These are phyloP conservation scores for Danio kyathit DNA, from an alignment of 2,797 vertebrate genomes.

Conservation along the genomic window DNA sequence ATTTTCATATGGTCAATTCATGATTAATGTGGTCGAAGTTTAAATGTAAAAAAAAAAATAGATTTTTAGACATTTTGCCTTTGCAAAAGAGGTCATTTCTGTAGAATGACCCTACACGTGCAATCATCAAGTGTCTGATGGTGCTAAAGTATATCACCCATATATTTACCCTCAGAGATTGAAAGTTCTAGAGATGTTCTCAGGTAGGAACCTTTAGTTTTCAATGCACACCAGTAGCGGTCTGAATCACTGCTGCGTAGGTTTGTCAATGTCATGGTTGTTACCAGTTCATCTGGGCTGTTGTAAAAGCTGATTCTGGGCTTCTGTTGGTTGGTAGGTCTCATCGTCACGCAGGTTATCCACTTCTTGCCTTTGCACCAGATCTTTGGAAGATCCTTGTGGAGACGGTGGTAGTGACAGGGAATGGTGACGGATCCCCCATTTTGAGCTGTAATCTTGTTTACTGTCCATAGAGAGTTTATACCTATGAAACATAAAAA, in stretches of 20 bases:
- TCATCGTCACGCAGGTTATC: constrained; percentile 21
- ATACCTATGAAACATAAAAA: constrained; percentile 21
- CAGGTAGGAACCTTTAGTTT: background rate
- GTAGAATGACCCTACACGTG: too few relatives aligned
- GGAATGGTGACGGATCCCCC: constrained; percentile 51
- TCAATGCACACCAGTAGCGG: constrained; percentile 60
- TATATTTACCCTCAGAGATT: constrained; percentile 47
- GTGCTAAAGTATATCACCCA: background rate
- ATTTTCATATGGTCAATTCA: too few relatives aligned
- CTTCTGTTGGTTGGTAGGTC: background rate
- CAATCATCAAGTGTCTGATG: background rate
- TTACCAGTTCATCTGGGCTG: constrained; percentile 51
- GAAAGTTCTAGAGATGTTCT: constrained; percentile 45
- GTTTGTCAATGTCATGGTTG: constrained; percentile 52
- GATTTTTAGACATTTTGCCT: too few relatives aligned
- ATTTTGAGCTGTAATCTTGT: constrained; percentile 26
- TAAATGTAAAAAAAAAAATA: too few relatives aligned
- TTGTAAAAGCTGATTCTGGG: constrained; percentile 44
- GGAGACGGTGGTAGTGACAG: constrained; percentile 54
- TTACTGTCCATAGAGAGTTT: constrained; percentile 52
- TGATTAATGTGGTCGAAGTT: too few relatives aligned
- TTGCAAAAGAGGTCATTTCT: too few relatives aligned
- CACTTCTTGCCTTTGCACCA: constrained; percentile 62
- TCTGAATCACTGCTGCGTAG: constrained; percentile 46
- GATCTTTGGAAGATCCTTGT: constrained; percentile 42